Evolutionary conservation across 2,797 vertebrate genomes (phyloP).

Genomic region (Vespertilio murinus): DNA sequence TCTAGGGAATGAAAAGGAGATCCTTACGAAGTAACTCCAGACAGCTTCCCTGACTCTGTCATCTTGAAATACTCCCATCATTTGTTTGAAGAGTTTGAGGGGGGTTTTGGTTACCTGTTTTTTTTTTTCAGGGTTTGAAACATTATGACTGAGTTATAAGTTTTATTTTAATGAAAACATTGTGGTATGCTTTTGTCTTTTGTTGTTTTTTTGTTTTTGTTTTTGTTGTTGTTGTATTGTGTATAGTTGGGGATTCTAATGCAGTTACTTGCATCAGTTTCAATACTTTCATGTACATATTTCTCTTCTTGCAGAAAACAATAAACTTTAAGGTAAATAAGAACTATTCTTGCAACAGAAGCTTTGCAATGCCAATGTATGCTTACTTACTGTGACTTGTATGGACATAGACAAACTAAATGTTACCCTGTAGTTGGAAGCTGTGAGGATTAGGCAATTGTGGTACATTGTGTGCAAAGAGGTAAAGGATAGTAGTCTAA

Average conservation of each 20-base stretch:
- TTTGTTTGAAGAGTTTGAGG: neutral
- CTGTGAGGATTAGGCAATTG: no score
- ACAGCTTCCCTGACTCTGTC: neutral
- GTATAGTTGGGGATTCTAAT: neutral
- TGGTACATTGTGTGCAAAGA: no score
- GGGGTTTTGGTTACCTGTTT: neutral
- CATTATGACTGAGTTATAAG: neutral
- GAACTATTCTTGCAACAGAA: neutral
- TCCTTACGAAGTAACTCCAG: neutral
- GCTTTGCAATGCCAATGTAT: neutral
- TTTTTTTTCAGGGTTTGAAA: neutral
- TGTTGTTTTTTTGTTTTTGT: neutral
- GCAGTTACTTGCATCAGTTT: neutral
- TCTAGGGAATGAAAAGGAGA: neutral
- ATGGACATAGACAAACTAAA: neutral
- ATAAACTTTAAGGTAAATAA: neutral
- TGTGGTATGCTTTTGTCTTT: neutral
- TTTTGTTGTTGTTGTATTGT: neutral
- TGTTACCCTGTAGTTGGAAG: no score
- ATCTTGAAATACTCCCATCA: neutral
- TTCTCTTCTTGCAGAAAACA: neutral
- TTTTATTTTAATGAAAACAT: neutral
- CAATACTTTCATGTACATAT: neutral
- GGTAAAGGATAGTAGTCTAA: neutral
- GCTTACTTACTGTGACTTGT: neutral